phyloP scores from a whole-genome alignment of 2,113 vertebrate genomes.

The Xerus inauris region DNA sequence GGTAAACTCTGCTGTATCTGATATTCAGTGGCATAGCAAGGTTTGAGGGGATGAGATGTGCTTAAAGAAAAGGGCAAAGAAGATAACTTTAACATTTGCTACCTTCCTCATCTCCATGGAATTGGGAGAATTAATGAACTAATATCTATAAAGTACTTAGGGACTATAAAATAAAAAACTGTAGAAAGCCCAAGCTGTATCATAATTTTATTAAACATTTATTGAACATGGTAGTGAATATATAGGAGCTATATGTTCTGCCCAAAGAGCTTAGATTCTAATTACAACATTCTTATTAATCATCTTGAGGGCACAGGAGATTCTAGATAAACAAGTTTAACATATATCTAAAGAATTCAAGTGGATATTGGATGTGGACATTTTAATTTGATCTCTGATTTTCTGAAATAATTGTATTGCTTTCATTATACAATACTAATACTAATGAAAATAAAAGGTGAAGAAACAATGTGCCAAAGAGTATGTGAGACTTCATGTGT shows the following conservation, averaged over 20 bases:
- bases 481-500: neutral
- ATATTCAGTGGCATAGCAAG: neutral
- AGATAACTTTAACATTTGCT: neutral
- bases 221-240: constrained; percentile 61
- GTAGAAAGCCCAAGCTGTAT: constrained; percentile 43
- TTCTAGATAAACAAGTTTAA: constrained; percentile 41
- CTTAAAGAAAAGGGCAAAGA: constrained; percentile 3
- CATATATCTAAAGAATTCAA: neutral
- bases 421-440: neutral
- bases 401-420: constrained; percentile 21
- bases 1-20: neutral
- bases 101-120: constrained; percentile 27
- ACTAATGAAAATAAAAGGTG: neutral
- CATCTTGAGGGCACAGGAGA: constrained; percentile 38
- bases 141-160: constrained; percentile 73
- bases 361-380: constrained; percentile 26
- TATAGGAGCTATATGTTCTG: constrained; percentile 54
- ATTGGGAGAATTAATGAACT: constrained; percentile 71
- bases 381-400: neutral
- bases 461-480: neutral
- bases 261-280: constrained; percentile 47
- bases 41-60: neutral
- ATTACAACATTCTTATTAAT: constrained; percentile 65
- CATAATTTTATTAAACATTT: constrained; percentile 70
- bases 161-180: constrained; percentile 66